phyloP scores from a whole-genome alignment of 2,888 invertebrate genomes.

The Nomada flava region DNA sequence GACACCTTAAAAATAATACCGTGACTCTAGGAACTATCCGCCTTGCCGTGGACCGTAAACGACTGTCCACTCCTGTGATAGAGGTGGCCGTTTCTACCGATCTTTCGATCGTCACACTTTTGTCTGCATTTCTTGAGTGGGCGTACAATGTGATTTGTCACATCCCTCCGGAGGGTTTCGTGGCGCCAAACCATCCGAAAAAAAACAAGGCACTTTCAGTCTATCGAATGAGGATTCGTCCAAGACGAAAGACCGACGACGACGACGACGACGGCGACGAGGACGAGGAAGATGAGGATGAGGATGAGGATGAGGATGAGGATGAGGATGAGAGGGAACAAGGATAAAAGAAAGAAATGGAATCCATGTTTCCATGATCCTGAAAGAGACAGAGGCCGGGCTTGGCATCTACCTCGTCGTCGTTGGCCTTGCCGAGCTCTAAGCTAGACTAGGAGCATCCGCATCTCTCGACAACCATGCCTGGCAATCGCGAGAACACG shows the following conservation, averaged over 20 bases:
- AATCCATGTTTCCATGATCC: neutral
- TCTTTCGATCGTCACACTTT: neutral
- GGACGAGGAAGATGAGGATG: neutral
- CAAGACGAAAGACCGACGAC: constrained; percentile 38
- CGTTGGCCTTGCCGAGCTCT: constrained; percentile 37
- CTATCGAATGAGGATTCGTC: constrained; percentile 71
- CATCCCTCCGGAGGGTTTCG: constrained; percentile 20
- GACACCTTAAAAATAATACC: constrained; percentile 83
- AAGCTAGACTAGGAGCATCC: constrained; percentile 91
- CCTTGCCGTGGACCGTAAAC: constrained; percentile 73
- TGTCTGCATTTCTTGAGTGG: constrained; percentile 10
- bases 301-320: neutral
- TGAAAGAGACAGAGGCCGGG: neutral
- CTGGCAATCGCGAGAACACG: constrained; percentile 94
- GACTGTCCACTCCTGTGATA: constrained; percentile 44
- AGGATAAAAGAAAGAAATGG: neutral
- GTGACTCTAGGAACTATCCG: constrained; percentile 83
- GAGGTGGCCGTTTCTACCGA: constrained; percentile 39
- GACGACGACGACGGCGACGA: constrained; percentile 1
- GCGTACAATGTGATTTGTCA: neutral
- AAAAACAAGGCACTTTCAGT: constrained; percentile 79
- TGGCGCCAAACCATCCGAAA: constrained; percentile 49
- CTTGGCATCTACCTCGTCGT: constrained; percentile 30
- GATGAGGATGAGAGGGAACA: neutral
- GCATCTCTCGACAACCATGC: constrained; percentile 97